phyloP scores from a whole-genome alignment of 2,888 invertebrate genomes.

The Dusona sp. region DNA sequence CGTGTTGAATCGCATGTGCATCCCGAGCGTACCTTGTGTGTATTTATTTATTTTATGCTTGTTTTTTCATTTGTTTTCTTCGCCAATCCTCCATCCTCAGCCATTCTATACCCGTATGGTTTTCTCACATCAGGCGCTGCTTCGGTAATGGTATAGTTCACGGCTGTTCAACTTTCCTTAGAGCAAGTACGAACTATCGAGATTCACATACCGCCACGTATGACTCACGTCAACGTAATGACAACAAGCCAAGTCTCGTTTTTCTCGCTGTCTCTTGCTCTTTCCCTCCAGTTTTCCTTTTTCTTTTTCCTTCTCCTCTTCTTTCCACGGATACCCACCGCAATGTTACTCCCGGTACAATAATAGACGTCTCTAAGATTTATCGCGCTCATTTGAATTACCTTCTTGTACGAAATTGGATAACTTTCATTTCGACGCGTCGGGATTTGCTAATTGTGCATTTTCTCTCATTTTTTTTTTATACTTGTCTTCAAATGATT shows the following conservation, averaged over 20 bases:
- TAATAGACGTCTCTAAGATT: slow-evolving; percentile 56
- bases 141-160: slow-evolving; percentile 67
- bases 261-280: slow-evolving; percentile 44
- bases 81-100: slow-evolving; percentile 1
- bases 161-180: slow-evolving; percentile 70
- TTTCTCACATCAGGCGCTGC: slow-evolving; percentile 26
- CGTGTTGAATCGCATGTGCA: slow-evolving; percentile 22
- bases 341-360: slow-evolving; percentile 53
- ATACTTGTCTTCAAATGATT: background rate
- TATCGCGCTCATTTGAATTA: slow-evolving; percentile 60
- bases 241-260: slow-evolving; percentile 64
- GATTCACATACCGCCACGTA: slow-evolving; percentile 68
- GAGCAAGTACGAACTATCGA: slow-evolving; percentile 63
- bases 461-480: background rate
- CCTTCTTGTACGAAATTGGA: slow-evolving; percentile 58
- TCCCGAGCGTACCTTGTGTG: slow-evolving; percentile 3
- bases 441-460: slow-evolving; percentile 13
- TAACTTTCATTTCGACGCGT: slow-evolving; percentile 51
- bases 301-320: slow-evolving; percentile 52
- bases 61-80: slow-evolving; percentile 14
- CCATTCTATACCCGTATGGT: slow-evolving; percentile 50
- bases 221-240: slow-evolving; percentile 68
- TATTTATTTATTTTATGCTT: background rate
- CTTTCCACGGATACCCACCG: slow-evolving; percentile 6
- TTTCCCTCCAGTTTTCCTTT: slow-evolving; percentile 35